Percentiles rank a stretch among this genome's conserved stretches.
Conservation (phyloP, 2,113 vertebrate species). For the Cryptotis parvus region DNA sequence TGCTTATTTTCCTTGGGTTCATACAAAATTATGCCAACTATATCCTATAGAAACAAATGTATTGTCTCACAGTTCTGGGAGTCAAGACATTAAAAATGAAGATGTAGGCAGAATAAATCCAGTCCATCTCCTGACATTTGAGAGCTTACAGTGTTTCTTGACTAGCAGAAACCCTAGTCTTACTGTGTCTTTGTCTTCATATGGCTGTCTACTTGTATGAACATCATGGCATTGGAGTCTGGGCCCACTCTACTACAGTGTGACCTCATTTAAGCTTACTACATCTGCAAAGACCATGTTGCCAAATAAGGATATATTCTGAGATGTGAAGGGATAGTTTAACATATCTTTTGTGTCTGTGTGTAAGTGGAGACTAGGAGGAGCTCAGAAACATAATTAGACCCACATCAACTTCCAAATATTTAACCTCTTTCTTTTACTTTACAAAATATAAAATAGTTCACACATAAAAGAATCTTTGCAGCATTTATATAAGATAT, state of each 20-base stretch:
- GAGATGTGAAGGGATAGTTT: background rate
- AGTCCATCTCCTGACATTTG: background rate
- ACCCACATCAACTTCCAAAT: background rate
- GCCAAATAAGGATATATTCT: constrained; percentile 18
- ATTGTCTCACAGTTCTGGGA: background rate
- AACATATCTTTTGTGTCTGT: background rate
- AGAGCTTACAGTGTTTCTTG: background rate
- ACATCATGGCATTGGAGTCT: background rate
- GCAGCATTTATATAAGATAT: background rate
- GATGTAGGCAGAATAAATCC: background rate
- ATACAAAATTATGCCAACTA: background rate
- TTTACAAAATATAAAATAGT: constrained; percentile 33
- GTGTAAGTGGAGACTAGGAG: too few relatives aligned
- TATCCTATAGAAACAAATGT: background rate
- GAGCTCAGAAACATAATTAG: background rate
- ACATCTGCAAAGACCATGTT: background rate
- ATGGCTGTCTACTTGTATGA: background rate
- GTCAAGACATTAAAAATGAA: constrained; percentile 2
- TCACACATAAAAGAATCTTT: background rate
- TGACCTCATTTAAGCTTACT: background rate
- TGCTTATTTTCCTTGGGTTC: background rate
- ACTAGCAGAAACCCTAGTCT: background rate
- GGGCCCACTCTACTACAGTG: background rate
- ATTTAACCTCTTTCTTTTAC: background rate
- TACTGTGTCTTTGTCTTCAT: background rate